Evolutionary conservation across 2,113 vertebrate species (phyloP), one percentile per base, ranked within the genome.

Genomic region (Alethe diademata): DNA sequence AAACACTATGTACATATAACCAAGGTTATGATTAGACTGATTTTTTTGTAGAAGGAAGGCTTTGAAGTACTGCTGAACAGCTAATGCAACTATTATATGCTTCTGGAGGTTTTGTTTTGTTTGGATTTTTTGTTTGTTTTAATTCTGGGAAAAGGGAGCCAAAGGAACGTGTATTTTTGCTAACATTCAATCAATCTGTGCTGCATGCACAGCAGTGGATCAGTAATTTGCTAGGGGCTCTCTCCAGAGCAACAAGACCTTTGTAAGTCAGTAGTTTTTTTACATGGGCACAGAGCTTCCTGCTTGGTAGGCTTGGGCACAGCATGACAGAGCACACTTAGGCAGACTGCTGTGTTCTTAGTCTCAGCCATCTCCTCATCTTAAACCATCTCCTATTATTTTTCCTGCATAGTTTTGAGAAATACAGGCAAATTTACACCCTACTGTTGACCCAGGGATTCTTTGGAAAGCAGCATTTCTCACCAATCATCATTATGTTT

Each of bases 11-110:
- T 83, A 90, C 86, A 76, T 31, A 84, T 20, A 86, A 33, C 48
- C 73, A 88, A 93, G 82, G 88, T 73, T 88, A 45, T 89, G 40
- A 90, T 74, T 80, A 75, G 69, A 8, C 25, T 53, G 70, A 54
- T 90, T 72, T 5, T 78, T 70, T 92, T 82, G 38, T 79, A 35
- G 35, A 28, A 74, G 51, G 33, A 74, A 72, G 7, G 50, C 50
- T 95, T 79, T 89, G 71, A 90, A 86, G 8, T 57, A 16, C 5
- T 19, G 56, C n/a, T 64, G 56, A 54, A 47, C 45, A 70, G 50
- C 40, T 92, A 58, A n/a, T 58, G 33, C 35, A 48, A 5, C 13
- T 42, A 8, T 31, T 51, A 4, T 0, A 18, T 35, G 22, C n/a
- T 61, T 76, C 57, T 48, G 45, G 18, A 20, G 25, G 12, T 31